Evolutionary conservation across 2,888 invertebrate genomes (phyloP), one percentile per base, ranked within the genome.

Genomic region (Ichneumon xanthorius): DNA sequence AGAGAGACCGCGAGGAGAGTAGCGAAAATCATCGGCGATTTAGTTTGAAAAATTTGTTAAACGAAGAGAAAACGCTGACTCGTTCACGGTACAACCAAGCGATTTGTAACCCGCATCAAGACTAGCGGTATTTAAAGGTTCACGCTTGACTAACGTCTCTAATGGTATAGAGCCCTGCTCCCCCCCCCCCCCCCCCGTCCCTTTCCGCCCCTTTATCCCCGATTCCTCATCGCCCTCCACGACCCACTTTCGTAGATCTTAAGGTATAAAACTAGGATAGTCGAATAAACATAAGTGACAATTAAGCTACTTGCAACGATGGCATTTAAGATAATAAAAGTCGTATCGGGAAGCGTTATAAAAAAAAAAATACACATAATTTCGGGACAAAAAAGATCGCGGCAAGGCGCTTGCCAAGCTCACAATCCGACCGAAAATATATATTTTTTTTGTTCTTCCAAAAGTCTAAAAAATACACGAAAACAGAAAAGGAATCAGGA

Each of bases 141-240:
- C 92, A 93, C 92, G 93, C 93, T 93, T 93, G 92, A 94, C 92
- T 93, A 93, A 93, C 92, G 91, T 93, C 90, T 93, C 85, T 90
- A 90, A 90, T 85, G 89, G 90, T 91, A 90, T 86, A 73, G 70
- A 76, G 75, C 40, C 67, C 68, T 76, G 48, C 58, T 40, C 70
- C 50, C n/a, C 53, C 75, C 16, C 48, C 50, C 48, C 48, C 26
- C 16, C 26, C 45, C 26, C 45, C 30, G 14, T 30, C 45, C 61
- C 22, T 30, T 30, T 53, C 63, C 61, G 2, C 16, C 30, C 58
- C 30, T 30, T 37, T 30, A 45, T 30, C 72, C 40, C 26, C 58
- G 63, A 67, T 55, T 75, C 82, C 82, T 50, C 11, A 63, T 70
- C 33, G 48, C 50, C 50, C 77, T 14, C 61, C 61, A 11, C 40